Evolutionary conservation across 1,140 invertebrate genomes (phyloP), one percentile per base, ranked within the genome.

Genomic region (Heterodera schachtii): DNA sequence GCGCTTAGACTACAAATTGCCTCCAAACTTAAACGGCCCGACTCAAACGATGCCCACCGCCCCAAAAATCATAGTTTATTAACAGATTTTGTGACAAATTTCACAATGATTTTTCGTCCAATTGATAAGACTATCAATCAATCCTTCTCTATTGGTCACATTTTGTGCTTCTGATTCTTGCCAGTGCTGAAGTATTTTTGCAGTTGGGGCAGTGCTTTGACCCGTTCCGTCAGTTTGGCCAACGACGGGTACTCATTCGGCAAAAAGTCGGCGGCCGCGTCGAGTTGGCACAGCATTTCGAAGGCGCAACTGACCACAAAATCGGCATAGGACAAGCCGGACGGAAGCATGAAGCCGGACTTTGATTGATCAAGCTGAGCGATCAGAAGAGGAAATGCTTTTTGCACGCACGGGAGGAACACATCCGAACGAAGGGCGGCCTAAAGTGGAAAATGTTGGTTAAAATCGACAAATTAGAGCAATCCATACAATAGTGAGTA

Each of bases 321-420:
- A 52, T 83, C 82, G 7, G 67, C 77, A 16, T 70, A 83, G 7
- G 82, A 77, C 3, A 84, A 6, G 7, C 82, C 82, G 52, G 82
- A 84, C 31, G 60, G 21, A 3, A 80, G 74, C 9, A 84, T 81
- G 47, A 85, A 83, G 41, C 82, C 82, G 5, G 66, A 79, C 1
- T 83, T 83, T 3, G 82, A 83, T 19, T 84, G 16, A 1, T 80
- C n/a, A 52, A 84, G 75, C 21, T 83, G 60, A 41, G 71, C 80
- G 2, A 78, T 66, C 52, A 84, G 47, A 19, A 70, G n/a, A 3
- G 82, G 83, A 69, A 83, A 67, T 4, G 47, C 3, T 49, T 73
- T 71, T 31, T 85, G 67, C 4, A 52, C n/a, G 19, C 19, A 83
- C 11, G 83, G 82, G 7, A 84, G 6, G 49, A 84, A 76, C 21